Conservation (phyloP, 2,113 vertebrate species). For the Synchiropus splendidus region DNA sequence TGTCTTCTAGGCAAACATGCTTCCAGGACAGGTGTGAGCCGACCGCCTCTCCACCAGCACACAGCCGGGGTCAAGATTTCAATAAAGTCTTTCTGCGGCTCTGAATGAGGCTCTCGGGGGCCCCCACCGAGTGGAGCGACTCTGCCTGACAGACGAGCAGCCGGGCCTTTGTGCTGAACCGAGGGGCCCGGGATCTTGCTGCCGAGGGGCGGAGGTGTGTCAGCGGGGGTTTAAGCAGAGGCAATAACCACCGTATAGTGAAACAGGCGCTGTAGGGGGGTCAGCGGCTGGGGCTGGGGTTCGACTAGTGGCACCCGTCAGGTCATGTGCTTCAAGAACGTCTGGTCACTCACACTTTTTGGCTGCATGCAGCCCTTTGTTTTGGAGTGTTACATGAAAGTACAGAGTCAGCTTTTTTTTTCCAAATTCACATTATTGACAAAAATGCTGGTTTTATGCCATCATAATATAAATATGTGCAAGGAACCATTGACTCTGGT, state of each 20-base stretch:
- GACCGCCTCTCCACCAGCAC: conserved; percentile 38
- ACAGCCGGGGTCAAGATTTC: conserved; percentile 42
- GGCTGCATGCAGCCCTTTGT: background rate
- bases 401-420: too few relatives aligned
- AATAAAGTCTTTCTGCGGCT: conserved; percentile 54
- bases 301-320: conserved; percentile 22
- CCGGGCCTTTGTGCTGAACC: conserved; percentile 52
- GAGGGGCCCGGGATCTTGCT: conserved; percentile 48
- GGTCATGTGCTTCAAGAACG: conserved; percentile 31
- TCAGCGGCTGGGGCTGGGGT: conserved; percentile 13
- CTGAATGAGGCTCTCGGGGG: conserved; percentile 54
- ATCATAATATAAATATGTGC: too few relatives aligned
- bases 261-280: conserved; percentile 7
- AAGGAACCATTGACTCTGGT: too few relatives aligned
- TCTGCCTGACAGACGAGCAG: conserved; percentile 54
- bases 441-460: too few relatives aligned
- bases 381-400: background rate
- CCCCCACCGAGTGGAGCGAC: conserved; percentile 34
- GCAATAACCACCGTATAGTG: background rate
- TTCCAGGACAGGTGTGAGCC: conserved; percentile 55
- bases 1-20: conserved; percentile 31
- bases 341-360: conserved; percentile 28
- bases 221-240: conserved; percentile 14
- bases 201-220: conserved; percentile 22
- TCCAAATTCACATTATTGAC: too few relatives aligned